Conservation (phyloP, 2,113 vertebrate genomes). For the Saimiri boliviensis region DNA sequence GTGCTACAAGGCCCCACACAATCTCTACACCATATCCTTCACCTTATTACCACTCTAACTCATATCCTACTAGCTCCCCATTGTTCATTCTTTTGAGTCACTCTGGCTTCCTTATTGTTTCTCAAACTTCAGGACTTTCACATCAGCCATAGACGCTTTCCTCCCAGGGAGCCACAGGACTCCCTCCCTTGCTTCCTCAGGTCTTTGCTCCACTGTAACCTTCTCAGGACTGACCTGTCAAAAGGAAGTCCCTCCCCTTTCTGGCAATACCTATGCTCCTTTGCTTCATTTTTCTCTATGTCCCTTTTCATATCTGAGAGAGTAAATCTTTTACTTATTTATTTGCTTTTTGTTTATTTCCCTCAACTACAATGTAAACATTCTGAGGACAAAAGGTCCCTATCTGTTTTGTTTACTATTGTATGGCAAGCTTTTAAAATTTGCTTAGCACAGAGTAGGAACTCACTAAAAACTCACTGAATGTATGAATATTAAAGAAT, state of each 20-base stretch:
- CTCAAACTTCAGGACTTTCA: neutral
- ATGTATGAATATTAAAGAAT: neutral
- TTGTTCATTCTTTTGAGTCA: neutral
- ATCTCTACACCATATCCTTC: neutral
- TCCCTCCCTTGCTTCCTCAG: neutral
- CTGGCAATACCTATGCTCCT: neutral
- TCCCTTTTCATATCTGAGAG: neutral
- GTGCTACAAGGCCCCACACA: neutral
- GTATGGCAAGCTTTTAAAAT: neutral
- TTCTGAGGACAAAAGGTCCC: neutral
- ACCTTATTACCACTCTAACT: neutral
- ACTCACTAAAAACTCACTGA: neutral
- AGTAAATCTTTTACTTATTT: neutral
- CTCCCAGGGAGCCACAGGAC: neutral
- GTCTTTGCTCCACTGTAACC: neutral
- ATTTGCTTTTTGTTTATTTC: neutral
- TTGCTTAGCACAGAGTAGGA: neutral
- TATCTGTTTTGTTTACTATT: neutral
- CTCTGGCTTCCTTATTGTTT: neutral
- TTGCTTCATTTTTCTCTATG: neutral
- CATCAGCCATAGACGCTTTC: neutral
- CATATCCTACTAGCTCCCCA: neutral
- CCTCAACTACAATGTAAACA: neutral
- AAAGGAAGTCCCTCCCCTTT: neutral
- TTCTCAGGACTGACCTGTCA: neutral